Evolutionary conservation across 2,888 invertebrate genomes (phyloP).

Genomic region (Rhagonycha fulva): DNA sequence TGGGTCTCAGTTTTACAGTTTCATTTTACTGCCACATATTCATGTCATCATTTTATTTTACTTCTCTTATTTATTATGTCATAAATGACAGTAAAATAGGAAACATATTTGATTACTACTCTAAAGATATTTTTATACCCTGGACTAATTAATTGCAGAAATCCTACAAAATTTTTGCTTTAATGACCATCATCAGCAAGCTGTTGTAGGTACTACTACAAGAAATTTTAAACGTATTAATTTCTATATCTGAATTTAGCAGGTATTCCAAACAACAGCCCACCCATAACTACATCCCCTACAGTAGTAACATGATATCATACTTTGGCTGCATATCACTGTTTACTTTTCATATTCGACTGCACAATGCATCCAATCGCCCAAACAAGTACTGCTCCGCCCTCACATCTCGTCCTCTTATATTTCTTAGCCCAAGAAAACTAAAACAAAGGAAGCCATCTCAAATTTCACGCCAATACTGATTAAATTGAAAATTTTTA

Average conservation of each 20-base stretch:
- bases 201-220: neutral
- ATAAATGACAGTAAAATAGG: constrained; percentile 43
- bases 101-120: constrained; percentile 39
- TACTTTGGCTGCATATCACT: constrained; percentile 49
- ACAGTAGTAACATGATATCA: constrained; percentile 53
- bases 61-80: constrained; percentile 45
- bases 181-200: neutral
- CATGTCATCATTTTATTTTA: constrained; percentile 42
- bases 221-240: constrained; percentile 17
- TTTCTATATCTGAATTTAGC: constrained; percentile 26
- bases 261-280: constrained; percentile 30
- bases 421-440: neutral
- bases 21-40: constrained; percentile 39
- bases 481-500: neutral
- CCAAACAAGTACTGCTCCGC: constrained; percentile 39
- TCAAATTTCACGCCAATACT: neutral
- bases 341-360: constrained; percentile 56
- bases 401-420: neutral
- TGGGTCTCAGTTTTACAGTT: constrained; percentile 38
- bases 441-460: neutral
- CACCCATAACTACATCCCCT: constrained; percentile 46
- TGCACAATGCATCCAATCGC: constrained; percentile 51
- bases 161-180: neutral
- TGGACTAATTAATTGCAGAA: neutral
- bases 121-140: constrained; percentile 14